A percentile compares a stretch with the other conserved stretches of the same genome.
These are phyloP conservation scores for Suricata suricatta DNA, from an alignment of 2,113 vertebrate species.

Conservation along the genomic window DNA sequence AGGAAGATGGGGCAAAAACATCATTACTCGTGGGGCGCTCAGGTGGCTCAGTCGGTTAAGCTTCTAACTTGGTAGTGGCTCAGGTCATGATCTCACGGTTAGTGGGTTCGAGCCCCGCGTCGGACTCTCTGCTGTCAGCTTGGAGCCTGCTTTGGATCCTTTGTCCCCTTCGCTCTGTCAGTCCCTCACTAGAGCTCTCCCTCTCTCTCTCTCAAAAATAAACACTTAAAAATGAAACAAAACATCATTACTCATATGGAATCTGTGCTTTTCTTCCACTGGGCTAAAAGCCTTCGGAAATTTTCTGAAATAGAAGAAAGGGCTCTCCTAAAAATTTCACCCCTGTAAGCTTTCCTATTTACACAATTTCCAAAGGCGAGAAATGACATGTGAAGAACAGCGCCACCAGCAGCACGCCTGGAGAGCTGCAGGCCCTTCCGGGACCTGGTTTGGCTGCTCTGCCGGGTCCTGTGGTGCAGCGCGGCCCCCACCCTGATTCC, in stretches of 20 bases:
- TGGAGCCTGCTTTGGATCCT: no score
- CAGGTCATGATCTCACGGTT: no score
- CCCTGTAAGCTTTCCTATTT: neutral
- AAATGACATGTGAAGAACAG: neutral
- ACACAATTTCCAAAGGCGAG: neutral
- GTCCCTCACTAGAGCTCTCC: no score
- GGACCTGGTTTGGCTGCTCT: neutral
- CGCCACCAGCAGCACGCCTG: neutral
- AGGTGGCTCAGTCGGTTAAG: no score
- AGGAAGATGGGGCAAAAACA: neutral
- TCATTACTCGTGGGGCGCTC: neutral
- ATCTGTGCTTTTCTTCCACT: neutral
- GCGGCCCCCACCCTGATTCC: neutral
- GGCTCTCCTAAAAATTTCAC: neutral
- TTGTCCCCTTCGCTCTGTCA: no score
- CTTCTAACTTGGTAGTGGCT: no score
- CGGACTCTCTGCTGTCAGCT: no score
- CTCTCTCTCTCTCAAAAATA: no score
- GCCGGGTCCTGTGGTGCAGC: fast-evolving
- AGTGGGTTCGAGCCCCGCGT: no score
- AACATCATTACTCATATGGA: neutral
- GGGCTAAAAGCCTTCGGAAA: neutral
- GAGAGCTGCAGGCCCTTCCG: neutral
- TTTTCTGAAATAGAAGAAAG: neutral
- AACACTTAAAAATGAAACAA: no score